phyloP scores from a whole-genome alignment of 2,888 invertebrate species.

The Leptura quadrifasciata region DNA sequence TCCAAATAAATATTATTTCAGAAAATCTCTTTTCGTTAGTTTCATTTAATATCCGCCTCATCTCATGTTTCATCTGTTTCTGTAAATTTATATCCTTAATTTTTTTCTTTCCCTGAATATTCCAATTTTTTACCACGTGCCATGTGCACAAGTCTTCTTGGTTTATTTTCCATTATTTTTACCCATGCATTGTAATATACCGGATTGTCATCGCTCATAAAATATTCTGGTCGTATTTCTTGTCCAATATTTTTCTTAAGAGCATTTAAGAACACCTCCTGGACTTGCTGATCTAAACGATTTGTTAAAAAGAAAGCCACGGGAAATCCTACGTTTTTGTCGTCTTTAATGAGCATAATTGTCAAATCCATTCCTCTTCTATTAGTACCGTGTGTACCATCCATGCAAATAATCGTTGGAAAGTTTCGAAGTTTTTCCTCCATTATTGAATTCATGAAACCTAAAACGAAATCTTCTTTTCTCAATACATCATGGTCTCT shows the following conservation, averaged over 20 bases:
- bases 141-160: no score
- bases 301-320: no score
- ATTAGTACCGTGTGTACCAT: slow-evolving; percentile 51
- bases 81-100: no score
- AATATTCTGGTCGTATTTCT: slow-evolving; percentile 45
- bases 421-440: slow-evolving; percentile 46
- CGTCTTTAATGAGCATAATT: no score
- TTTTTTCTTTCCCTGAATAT: slow-evolving; percentile 48
- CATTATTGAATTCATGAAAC: slow-evolving; percentile 52
- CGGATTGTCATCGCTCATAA: slow-evolving; percentile 34
- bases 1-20: slow-evolving; percentile 47
- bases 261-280: slow-evolving; percentile 49
- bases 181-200: no score
- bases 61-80: slow-evolving; percentile 30
- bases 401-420: slow-evolving; percentile 44
- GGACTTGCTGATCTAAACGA: no score
- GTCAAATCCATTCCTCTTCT: neutral
- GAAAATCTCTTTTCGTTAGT: slow-evolving; percentile 47
- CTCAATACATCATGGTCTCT: slow-evolving; percentile 43
- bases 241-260: slow-evolving; percentile 43
- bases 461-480: slow-evolving; percentile 52
- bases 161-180: no score
- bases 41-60: slow-evolving; percentile 52
- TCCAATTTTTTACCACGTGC: slow-evolving; percentile 15
- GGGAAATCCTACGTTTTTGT: no score